These are phyloP conservation scores for Hydropotes inermis DNA, from an alignment of 2,113 vertebrate species.

Conservation along the genomic window DNA sequence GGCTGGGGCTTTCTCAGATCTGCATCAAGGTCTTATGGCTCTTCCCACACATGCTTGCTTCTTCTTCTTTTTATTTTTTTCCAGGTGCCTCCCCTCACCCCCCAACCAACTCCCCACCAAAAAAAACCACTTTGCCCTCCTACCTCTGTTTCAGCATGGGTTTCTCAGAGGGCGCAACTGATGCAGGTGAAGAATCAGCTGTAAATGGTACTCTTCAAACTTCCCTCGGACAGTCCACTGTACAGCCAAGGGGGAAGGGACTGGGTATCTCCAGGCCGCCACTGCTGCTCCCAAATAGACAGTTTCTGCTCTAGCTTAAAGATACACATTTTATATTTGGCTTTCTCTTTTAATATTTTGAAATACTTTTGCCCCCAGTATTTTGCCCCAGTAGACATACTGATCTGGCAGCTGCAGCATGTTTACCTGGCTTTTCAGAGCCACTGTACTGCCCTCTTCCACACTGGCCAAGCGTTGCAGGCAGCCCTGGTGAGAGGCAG, in stretches of 20 bases:
- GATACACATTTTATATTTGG: not conserved
- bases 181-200: not conserved
- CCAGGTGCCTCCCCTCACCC: not conserved
- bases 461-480: not conserved
- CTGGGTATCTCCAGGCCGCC: not conserved
- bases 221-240: not conserved
- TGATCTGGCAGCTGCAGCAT: not conserved
- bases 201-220: not conserved
- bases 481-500: not conserved
- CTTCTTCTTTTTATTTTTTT: not conserved
- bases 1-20: not conserved
- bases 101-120: fast-evolving
- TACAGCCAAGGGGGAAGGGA: not conserved
- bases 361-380: not conserved
- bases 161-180: not conserved
- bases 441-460: not conserved
- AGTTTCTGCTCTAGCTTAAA: not conserved
- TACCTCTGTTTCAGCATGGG: not conserved
- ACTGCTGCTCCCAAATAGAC: not conserved
- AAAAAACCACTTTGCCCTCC: not conserved
- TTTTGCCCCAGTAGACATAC: not conserved
- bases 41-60: not conserved
- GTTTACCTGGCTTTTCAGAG: not conserved
- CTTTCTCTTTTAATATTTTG: not conserved
- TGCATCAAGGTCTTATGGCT: not conserved